Base-by-base conservation (phyloP, 2,113 vertebrate species). In the Irena cyanogastra region DNA sequence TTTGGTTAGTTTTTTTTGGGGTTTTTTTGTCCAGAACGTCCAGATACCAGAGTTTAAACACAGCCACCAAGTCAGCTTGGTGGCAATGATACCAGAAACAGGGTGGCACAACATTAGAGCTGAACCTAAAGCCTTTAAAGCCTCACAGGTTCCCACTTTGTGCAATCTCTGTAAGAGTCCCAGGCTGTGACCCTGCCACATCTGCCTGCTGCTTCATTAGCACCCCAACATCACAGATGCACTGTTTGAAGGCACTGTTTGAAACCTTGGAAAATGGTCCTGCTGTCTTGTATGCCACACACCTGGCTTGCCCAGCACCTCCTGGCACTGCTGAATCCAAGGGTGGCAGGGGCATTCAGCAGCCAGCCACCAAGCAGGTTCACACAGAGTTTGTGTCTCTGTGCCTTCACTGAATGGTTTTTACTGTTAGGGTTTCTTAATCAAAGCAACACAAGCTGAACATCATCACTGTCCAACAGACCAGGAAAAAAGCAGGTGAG, bases 141-240 rank as follows among this genome's bases (percentile, higher is more conserved):
- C 11, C 39, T 6, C 10, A 10, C 16, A 75, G 0, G 0, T 42
- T 42, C 16, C 33, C 22, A 13, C 49, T 47, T 16, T 0, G 2
- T 13, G 9, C 56, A 91, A 53, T 7, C 16, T 17, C 53, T 21
- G 7, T 8, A 21, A 19, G 19, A 77, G 33, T 15, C 27, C 72
- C 37, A 61, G 50, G 31, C n/a, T 76, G 13, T 18, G 56, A 77
- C 27, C 41, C 22, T 45, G 37, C 24, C 47, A 26, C 21, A 57
- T 26, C 24, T 53, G 26, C 24, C 52, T 49, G 37, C 19, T 33
- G 61, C 18, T 75, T 76, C 45, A 21, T 37, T 17, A 76, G 24
- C 1, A 4, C 13, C 42, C 61, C 49, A n/a, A 4, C 6, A 2
- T 21, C 64, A 53, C 27, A 33, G 28, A 28, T 7, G 10, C 16